Evolutionary conservation across 2,797 vertebrate genomes (phyloP).

Genomic region (Enteromius fasciolatus): DNA sequence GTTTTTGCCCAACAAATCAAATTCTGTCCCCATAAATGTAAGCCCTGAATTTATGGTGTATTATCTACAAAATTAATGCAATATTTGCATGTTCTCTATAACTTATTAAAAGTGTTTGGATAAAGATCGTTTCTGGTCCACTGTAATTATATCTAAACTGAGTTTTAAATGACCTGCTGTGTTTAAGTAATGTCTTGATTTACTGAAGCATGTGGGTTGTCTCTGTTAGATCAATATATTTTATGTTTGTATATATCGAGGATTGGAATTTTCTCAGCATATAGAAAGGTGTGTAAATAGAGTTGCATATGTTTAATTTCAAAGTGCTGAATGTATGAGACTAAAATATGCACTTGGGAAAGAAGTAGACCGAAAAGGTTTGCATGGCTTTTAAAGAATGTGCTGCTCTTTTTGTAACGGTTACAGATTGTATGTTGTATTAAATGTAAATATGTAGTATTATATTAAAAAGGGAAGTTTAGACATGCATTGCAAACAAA

Average conservation of each 20-base stretch:
- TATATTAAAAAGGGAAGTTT: conserved; percentile 21
- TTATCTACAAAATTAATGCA: conserved; percentile 29
- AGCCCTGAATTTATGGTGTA: background rate
- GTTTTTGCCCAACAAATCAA: background rate
- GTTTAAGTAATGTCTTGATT: conserved; percentile 18
- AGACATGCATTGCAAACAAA: background rate
- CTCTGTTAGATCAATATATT: conserved; percentile 22
- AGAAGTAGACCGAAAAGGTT: background rate
- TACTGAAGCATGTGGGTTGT: conserved; percentile 17
- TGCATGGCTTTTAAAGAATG: background rate
- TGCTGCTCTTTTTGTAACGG: conserved; percentile 23
- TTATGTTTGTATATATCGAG: conserved; percentile 20
- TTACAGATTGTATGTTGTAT: conserved; percentile 8
- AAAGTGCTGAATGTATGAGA: background rate
- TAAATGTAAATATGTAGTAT: conserved; percentile 24
- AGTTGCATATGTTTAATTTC: background rate
- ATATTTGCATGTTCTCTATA: conserved; percentile 10
- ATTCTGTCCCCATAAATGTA: background rate
- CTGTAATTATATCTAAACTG: conserved; percentile 17
- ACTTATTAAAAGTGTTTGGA: conserved; percentile 17
- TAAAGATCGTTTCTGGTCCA: conserved; percentile 23
- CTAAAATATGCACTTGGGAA: background rate
- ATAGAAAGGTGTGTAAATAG: background rate
- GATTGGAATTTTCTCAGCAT: background rate
- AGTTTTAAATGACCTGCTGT: background rate